Evolutionary conservation across 2,113 vertebrate species (phyloP).

Genomic region (Dromiciops gliroides): DNA sequence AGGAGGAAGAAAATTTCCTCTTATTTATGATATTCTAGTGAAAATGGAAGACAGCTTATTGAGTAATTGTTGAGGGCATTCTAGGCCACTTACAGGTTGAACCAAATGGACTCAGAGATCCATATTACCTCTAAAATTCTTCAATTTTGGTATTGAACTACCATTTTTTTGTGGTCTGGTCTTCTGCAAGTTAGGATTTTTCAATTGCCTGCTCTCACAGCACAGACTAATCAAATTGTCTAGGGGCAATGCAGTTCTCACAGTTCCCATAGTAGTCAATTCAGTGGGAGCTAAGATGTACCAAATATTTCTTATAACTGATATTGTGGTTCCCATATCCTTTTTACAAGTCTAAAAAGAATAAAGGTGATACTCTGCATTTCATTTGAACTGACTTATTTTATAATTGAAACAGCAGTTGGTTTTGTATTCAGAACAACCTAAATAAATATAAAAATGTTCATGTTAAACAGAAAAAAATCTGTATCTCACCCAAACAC

Average conservation of each 20-base stretch:
- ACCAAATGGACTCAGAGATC: not conserved
- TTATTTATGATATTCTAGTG: not conserved
- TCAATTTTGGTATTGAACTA: not conserved
- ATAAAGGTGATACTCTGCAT: not conserved
- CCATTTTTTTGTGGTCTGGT: not conserved
- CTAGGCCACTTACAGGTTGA: not conserved
- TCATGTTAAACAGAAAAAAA: not conserved
- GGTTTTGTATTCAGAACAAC: not conserved
- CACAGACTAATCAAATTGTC: not conserved
- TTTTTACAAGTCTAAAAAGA: constrained; percentile 4
- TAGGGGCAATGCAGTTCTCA: not conserved
- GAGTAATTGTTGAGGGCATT: not conserved
- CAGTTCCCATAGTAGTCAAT: not conserved
- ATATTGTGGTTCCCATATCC: not conserved
- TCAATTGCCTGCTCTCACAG: not conserved
- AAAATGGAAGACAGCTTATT: not conserved
- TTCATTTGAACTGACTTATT: not conserved
- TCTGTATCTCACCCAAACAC: not conserved
- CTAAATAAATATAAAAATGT: not conserved
- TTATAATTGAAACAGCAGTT: not conserved
- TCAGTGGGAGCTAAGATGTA: not conserved
- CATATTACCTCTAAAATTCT: not conserved
- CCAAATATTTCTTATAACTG: not conserved
- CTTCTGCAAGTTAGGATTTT: not conserved
- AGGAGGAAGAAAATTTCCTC: not conserved